Evolutionary conservation across 2,797 vertebrate species (phyloP), one percentile per base, ranked within the genome.

Genomic region (Chanos chanos): DNA sequence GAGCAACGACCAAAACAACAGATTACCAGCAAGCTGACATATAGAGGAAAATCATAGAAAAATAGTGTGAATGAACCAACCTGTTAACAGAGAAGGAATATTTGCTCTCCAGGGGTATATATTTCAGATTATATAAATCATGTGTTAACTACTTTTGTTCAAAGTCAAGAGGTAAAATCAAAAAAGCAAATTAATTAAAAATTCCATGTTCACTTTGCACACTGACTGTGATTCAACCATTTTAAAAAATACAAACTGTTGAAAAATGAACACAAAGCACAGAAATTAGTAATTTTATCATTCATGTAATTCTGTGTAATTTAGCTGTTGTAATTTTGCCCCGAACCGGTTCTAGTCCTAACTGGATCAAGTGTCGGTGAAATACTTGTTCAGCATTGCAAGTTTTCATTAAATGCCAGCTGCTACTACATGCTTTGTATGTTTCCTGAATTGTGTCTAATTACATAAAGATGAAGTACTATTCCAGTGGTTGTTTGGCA

Each of bases 371-470:
- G 45, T 61, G 52, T 50, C 49, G 25, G 19, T 13, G 40, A 30
- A 28, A 36, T 27, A 33, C 4, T 45, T 55, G 21, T 21, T 36
- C 18, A 28, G 22, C 34, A 37, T 18, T 48, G 58, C 21, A 24
- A 40, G 43, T 31, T 21, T 21, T 40, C 10, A 31, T 57, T 31
- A 57, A 31, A 44, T 48, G 41, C 21, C 37, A 25, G 41, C 34
- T 55, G 37, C 44, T 49, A 67, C 41, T 34, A 65, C 65, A 52
- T 63, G 48, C 36, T 60, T 62, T 44, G 50, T 45, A 27, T 41
- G 25, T 25, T 45, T 44, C 15, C 49, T 71, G 33, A 54, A 71
- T 60, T 25, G 54, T 43, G 33, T 48, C 59, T 55, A 71, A 71
- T 71, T 67, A 45, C 36, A 6, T 48, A 37, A 58, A 24, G 48